Percentiles rank a stretch among this genome's conserved stretches.
Conservation (phyloP, 35 echinoderm and acorn worm genomes). For the Acanthaster planci region DNA sequence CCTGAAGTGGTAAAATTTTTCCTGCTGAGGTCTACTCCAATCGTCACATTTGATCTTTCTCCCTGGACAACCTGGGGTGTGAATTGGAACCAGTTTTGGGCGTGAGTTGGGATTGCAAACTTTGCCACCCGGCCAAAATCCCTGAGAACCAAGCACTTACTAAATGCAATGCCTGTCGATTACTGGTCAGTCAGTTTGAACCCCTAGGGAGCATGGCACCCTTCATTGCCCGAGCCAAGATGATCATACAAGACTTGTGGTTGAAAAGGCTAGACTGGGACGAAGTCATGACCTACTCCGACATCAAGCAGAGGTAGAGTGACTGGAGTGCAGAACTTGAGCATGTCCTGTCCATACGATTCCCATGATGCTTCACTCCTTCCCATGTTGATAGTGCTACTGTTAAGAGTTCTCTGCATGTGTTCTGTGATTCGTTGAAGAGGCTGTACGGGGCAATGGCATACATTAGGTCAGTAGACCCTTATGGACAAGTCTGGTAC, state of each 20-base stretch:
- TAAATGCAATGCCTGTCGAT: background rate
- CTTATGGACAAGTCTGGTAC: background rate
- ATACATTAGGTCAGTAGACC: conserved; percentile 36
- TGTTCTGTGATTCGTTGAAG: conserved; percentile 16
- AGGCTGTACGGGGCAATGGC: conserved; percentile 40
- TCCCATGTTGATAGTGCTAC: background rate
- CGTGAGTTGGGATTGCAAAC: background rate
- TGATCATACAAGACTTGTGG: background rate
- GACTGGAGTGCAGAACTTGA: conserved; percentile 3
- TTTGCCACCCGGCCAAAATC: background rate
- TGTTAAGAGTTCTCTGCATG: background rate
- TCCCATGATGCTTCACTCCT: conserved; percentile 18
- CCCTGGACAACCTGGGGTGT: background rate
- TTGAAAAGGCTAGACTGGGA: background rate
- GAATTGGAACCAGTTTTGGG: background rate
- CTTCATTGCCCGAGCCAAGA: background rate
- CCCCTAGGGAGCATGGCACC: background rate
- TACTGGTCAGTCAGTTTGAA: background rate
- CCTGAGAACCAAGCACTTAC: background rate
- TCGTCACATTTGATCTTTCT: background rate
- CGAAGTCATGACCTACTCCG: background rate
- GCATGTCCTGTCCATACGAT: background rate
- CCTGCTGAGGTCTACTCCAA: background rate
- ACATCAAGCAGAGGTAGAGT: background rate
- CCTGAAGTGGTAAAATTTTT: background rate